A percentile compares a stretch with the other conserved stretches of the same genome.
Evolutionary conservation across 1,140 invertebrate genomes (phyloP).

Genomic region (Carcinoscorpius rotundicauda): DNA sequence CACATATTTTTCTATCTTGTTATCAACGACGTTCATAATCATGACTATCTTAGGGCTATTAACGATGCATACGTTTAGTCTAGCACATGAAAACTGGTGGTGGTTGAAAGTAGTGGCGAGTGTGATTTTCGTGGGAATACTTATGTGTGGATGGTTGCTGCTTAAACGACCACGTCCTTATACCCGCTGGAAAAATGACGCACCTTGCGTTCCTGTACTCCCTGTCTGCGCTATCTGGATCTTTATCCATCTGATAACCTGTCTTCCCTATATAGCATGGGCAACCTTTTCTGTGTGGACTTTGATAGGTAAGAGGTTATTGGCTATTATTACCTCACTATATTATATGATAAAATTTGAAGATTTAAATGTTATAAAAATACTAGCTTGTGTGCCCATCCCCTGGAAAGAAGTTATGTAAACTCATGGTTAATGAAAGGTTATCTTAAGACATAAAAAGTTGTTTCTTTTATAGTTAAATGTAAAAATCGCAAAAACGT

Average conservation of each 20-base stretch:
- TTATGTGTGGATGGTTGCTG: constrained; percentile 9
- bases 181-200: constrained; percentile 7
- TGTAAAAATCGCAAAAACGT: too few species aligned
- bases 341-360: too few species aligned
- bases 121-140: constrained; percentile 12
- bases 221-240: constrained; percentile 22
- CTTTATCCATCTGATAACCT: constrained; percentile 19
- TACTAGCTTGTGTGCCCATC: too few species aligned
- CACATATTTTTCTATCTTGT: constrained; percentile 1
- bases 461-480: too few species aligned
- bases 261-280: constrained; percentile 19
- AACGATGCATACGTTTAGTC: constrained; percentile 12
- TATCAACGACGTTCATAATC: constrained; percentile 10
- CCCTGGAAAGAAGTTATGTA: too few species aligned
- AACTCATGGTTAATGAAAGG: too few species aligned
- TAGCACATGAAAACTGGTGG: neutral
- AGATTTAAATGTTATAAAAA: too few species aligned
- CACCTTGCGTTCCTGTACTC: constrained; percentile 22
- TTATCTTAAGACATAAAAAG: too few species aligned
- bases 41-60: constrained; percentile 19
- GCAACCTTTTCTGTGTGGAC: constrained; percentile 18
- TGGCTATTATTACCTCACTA: too few species aligned
- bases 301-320: constrained; percentile 14
- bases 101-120: constrained; percentile 18
- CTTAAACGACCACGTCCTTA: constrained; percentile 16